phyloP scores from a whole-genome alignment of 2,113 vertebrate genomes.

The Phocoena sinus region DNA sequence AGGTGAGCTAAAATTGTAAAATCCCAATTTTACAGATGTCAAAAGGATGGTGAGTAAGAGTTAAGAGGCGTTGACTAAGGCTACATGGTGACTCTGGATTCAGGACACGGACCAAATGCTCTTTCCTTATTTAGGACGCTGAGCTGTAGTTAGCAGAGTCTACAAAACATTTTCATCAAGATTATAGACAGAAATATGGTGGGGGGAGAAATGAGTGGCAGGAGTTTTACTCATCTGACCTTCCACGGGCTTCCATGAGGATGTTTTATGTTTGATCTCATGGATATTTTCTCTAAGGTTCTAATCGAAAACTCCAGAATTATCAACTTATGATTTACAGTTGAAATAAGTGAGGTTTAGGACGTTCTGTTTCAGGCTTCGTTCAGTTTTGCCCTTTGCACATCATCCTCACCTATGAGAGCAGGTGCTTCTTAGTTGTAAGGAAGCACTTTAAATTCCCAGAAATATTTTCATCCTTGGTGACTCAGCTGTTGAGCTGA shows the following conservation, averaged over 20 bases:
- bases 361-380: neutral
- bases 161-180: neutral
- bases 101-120: neutral
- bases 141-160: neutral
- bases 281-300: neutral
- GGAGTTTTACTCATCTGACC: neutral
- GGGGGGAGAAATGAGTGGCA: neutral
- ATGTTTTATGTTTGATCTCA: constrained; percentile 1
- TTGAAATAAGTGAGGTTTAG: neutral
- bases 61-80: neutral
- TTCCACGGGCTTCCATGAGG: neutral
- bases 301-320: neutral
- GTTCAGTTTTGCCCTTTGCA: neutral
- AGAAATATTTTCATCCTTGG: neutral
- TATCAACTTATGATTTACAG: neutral
- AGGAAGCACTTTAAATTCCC: neutral
- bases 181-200: neutral
- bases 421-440: neutral
- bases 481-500: neutral
- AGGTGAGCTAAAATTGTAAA: neutral
- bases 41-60: neutral
- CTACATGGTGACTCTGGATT: neutral
- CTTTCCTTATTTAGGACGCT: neutral
- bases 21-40: neutral
- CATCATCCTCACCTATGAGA: neutral